Percentiles rank a stretch among this genome's conserved stretches.
phyloP scores from a whole-genome alignment of 2,113 vertebrate genomes.

The Brevimyrus niger region DNA sequence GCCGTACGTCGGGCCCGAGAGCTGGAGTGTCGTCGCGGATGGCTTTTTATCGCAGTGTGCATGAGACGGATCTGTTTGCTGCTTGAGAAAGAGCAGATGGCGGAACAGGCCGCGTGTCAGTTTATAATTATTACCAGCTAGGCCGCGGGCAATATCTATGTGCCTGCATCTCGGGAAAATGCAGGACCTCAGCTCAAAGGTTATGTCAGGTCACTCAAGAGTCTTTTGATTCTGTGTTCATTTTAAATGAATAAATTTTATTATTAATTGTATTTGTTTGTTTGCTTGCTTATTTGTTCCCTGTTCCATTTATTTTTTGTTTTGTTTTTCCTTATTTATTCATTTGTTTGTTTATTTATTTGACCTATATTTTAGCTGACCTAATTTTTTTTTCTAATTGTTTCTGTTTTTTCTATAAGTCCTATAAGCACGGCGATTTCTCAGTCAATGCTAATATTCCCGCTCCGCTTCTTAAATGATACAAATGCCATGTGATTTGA shows the following conservation, averaged over 20 bases:
- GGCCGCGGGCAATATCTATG: not conserved
- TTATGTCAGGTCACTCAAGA: not conserved
- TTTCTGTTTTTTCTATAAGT: no score
- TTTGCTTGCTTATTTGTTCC: not conserved
- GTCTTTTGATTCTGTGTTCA: not conserved
- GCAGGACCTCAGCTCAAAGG: not conserved
- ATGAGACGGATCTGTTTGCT: not conserved
- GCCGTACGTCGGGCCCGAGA: not conserved
- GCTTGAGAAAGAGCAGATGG: conserved; percentile 23
- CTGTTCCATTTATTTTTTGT: not conserved
- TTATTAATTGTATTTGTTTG: not conserved
- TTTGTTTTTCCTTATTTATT: not conserved
- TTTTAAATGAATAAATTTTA: not conserved
- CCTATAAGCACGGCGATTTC: no score
- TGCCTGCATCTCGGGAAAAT: not conserved
- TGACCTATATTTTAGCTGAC: not conserved
- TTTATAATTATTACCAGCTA: conserved; percentile 24
- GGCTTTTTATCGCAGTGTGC: not conserved
- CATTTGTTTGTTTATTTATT: not conserved
- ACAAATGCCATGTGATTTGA: not conserved
- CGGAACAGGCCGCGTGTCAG: conserved; percentile 11
- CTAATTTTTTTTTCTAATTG: no score
- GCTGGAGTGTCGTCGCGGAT: not conserved
- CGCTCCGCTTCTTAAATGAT: not conserved
- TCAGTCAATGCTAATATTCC: not conserved